phyloP scores from a whole-genome alignment of 2,797 vertebrate genomes.

The Micrastur ruficollis region DNA sequence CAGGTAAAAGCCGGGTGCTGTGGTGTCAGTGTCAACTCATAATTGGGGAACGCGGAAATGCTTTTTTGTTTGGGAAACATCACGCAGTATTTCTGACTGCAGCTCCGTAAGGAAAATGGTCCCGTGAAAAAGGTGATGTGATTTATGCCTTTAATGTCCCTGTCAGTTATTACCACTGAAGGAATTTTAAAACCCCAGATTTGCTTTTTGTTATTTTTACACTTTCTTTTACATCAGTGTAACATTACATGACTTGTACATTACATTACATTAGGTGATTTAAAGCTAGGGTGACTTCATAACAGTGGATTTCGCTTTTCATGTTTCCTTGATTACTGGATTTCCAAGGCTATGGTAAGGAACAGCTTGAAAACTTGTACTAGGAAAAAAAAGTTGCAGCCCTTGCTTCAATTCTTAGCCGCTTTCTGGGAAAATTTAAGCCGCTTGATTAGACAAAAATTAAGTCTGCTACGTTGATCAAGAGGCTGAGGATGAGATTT shows the following conservation, averaged over 20 bases:
- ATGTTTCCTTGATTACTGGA: not conserved
- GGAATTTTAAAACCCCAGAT: not conserved
- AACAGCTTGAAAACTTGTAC: not conserved
- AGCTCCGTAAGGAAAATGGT: not conserved
- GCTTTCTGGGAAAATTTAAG: not conserved
- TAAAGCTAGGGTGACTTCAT: not conserved
- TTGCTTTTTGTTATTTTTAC: not conserved
- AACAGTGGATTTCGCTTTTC: not conserved
- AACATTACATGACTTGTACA: too few relatives aligned
- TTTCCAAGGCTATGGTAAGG: not conserved
- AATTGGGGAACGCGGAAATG: fast-evolving
- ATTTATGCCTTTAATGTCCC: not conserved
- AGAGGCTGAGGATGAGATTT: not conserved
- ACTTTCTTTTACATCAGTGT: not conserved
- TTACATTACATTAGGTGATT: not conserved
- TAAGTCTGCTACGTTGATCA: not conserved
- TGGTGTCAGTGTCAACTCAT: fast-evolving
- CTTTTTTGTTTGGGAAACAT: not conserved
- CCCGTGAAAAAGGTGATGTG: fast-evolving
- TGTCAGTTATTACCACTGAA: not conserved
- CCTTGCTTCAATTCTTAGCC: not conserved
- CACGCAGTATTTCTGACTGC: not conserved
- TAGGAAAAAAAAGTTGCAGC: not conserved
- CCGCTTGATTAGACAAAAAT: not conserved
- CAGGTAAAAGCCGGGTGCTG: conserved; percentile 78